Evolutionary conservation across 2,888 invertebrate genomes (phyloP).

Genomic region (Lasioglossum morio): DNA sequence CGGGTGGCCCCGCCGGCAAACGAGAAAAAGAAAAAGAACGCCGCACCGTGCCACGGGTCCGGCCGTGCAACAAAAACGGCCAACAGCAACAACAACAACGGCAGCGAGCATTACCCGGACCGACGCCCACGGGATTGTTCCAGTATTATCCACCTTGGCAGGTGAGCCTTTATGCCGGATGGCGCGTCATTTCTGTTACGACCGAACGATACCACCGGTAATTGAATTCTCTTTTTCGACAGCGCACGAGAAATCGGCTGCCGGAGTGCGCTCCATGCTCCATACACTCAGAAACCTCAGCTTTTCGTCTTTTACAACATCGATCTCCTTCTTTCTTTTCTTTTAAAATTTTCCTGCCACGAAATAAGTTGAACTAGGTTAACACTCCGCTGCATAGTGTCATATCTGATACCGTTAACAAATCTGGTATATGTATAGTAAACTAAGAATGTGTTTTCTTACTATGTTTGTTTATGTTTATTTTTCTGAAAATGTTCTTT

Average conservation of each 20-base stretch:
- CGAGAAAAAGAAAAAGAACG: conserved; percentile 55
- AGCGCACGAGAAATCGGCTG: conserved; percentile 58
- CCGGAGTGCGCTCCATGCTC: conserved; percentile 37
- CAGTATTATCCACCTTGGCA: conserved; percentile 75
- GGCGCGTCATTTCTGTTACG: conserved; percentile 70
- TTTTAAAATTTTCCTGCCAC: too few species aligned
- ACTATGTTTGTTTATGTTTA: too few species aligned
- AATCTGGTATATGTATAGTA: too few species aligned
- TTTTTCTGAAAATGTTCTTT: too few species aligned
- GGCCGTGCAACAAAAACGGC: conserved; percentile 36
- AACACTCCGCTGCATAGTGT: too few species aligned
- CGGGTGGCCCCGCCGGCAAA: conserved; percentile 67
- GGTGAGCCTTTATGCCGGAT: conserved; percentile 75
- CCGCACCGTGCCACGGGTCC: conserved; percentile 12
- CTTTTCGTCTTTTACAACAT: too few species aligned
- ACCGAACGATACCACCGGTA: conserved; percentile 62
- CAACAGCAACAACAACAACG: conserved; percentile 56
- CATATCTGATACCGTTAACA: too few species aligned
- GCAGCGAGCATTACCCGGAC: conserved; percentile 68
- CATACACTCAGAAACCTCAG: too few species aligned
- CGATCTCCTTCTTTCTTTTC: not conserved
- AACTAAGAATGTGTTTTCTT: too few species aligned
- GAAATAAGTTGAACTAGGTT: too few species aligned
- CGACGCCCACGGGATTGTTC: conserved; percentile 78
- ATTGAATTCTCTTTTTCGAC: conserved; percentile 67